phyloP scores from a whole-genome alignment of 2,113 vertebrate species.

The Delphinapterus leucas region DNA sequence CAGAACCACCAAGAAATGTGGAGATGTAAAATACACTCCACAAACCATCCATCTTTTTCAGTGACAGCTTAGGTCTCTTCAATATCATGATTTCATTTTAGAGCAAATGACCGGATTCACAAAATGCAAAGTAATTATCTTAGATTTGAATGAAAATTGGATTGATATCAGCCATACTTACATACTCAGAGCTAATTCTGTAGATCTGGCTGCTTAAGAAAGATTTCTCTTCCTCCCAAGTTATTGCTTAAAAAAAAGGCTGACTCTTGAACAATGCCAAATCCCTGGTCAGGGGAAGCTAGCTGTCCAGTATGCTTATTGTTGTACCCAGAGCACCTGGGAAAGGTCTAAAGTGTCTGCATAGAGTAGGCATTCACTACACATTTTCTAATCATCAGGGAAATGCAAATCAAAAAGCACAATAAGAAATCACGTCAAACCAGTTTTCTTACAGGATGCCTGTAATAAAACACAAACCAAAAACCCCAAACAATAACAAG shows the following conservation, averaged over 20 bases:
- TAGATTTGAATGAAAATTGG: neutral
- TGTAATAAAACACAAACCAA: neutral
- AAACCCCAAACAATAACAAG: neutral
- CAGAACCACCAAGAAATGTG: neutral
- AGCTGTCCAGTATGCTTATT: too few species aligned
- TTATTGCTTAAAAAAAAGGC: neutral
- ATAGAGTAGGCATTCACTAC: rapidly evolving
- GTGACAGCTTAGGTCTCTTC: neutral
- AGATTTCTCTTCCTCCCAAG: neutral
- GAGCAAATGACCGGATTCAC: neutral
- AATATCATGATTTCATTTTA: neutral
- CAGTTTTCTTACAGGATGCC: neutral
- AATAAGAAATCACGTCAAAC: neutral
- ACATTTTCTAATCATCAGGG: neutral
- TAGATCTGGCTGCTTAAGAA: neutral
- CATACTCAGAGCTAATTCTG: neutral
- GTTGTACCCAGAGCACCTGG: neutral
- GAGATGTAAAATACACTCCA: neutral
- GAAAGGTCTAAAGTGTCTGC: neutral
- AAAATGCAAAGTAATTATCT: neutral
- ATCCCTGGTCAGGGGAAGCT: neutral
- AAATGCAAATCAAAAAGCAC: neutral
- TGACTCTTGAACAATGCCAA: neutral
- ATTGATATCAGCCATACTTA: neutral
- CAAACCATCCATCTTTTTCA: neutral